Conservation (phyloP, 2,797 vertebrate genomes). For the Cyprinodon diabolis region DNA sequence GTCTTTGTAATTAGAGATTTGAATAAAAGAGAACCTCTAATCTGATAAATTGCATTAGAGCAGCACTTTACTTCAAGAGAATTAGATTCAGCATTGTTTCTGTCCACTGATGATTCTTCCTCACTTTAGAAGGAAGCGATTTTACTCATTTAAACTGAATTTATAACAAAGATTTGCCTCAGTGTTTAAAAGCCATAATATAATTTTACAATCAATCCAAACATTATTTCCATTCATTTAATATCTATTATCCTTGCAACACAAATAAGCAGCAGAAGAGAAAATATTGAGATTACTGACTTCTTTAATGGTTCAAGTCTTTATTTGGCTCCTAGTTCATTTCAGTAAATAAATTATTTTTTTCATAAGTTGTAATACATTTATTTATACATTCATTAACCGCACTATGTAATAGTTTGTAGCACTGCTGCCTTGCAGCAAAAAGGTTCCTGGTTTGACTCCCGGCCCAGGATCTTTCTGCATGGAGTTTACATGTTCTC, state of each 20-base stretch:
- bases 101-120: slow-evolving; percentile 22
- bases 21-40: slow-evolving; percentile 21
- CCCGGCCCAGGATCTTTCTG: too few species aligned
- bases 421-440: too few species aligned
- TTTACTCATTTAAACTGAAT: slow-evolving; percentile 6
- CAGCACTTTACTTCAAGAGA: slow-evolving; percentile 35
- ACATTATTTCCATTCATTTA: slow-evolving; percentile 7
- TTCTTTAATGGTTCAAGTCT: too few species aligned
- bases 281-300: background rate
- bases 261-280: background rate
- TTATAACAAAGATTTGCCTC: slow-evolving; percentile 11
- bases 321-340: too few species aligned
- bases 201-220: slow-evolving; percentile 13
- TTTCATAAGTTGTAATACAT: too few species aligned
- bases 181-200: slow-evolving; percentile 33
- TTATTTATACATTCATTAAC: too few species aligned
- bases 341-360: too few species aligned
- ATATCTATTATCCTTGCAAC: slow-evolving; percentile 19
- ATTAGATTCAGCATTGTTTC: slow-evolving; percentile 28
- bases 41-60: slow-evolving; percentile 15
- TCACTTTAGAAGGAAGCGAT: slow-evolving; percentile 13
- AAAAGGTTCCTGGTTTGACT: too few species aligned
- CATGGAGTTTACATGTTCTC: too few species aligned
- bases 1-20: slow-evolving; percentile 24
- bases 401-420: too few species aligned